Evolutionary conservation across 2,797 vertebrate species (phyloP).

Genomic region (Dendrocincla tyrannina): DNA sequence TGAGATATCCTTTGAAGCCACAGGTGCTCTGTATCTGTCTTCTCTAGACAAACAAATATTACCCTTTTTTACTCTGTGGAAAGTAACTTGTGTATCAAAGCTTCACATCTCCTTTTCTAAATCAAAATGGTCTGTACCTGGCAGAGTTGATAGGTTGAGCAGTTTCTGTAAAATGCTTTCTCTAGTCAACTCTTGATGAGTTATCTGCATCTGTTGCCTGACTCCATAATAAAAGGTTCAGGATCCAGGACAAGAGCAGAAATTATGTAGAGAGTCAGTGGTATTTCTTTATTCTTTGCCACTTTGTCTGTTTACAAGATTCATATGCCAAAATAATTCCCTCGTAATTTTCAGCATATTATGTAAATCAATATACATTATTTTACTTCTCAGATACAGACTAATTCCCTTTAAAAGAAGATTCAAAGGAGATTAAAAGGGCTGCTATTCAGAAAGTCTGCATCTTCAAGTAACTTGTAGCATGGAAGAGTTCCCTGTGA

Average conservation of each 20-base stretch:
- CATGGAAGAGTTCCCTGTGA: not conserved
- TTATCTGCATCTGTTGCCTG: not conserved
- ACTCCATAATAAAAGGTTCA: not conserved
- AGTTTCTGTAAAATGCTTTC: not conserved
- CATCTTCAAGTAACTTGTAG: not conserved
- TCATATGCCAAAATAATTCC: not conserved
- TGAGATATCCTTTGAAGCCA: not conserved
- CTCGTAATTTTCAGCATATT: not conserved
- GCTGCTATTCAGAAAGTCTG: not conserved
- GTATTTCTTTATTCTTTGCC: not conserved
- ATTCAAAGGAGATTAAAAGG: too few relatives aligned
- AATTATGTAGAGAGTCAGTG: not conserved
- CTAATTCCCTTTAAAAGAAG: not conserved
- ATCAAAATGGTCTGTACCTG: not conserved
- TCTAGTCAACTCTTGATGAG: not conserved
- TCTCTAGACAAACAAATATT: not conserved
- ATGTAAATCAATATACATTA: not conserved
- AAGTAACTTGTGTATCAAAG: not conserved
- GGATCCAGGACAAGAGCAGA: not conserved
- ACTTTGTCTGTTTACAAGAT: not conserved
- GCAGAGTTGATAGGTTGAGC: rapidly evolving
- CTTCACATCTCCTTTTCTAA: not conserved
- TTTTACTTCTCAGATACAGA: not conserved
- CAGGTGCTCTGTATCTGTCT: not conserved
- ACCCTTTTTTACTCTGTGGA: not conserved